These are phyloP conservation scores for Solen grandis DNA, from an alignment of 1,140 invertebrate genomes.

Conservation along the genomic window DNA sequence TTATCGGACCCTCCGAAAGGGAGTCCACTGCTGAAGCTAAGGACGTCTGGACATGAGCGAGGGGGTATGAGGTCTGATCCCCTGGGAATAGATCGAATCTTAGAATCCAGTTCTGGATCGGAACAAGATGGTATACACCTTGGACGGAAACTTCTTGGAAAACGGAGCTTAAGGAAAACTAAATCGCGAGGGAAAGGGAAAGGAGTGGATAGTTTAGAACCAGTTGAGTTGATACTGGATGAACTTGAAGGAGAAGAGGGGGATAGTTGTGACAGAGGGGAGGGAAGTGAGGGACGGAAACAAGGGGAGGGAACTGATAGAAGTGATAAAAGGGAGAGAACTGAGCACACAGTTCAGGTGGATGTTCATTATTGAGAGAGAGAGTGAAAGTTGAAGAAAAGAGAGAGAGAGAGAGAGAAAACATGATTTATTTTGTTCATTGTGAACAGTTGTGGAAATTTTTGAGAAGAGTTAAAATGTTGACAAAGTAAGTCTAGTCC, in stretches of 20 bases:
- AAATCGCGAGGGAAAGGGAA: slow-evolving; percentile 78
- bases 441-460: no score
- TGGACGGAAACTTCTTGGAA: slow-evolving; percentile 56
- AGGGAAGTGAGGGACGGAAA: neutral
- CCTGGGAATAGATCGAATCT: slow-evolving; percentile 20
- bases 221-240: slow-evolving; percentile 57
- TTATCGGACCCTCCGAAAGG: slow-evolving; percentile 34
- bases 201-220: slow-evolving; percentile 69
- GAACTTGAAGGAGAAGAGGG: slow-evolving; percentile 56
- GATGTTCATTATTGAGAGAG: no score
- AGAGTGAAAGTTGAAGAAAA: no score
- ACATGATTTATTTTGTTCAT: no score
- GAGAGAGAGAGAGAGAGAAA: no score
- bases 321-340: no score
- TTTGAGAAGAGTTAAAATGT: no score
- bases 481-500: no score
- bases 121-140: slow-evolving; percentile 71
- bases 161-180: slow-evolving; percentile 75
- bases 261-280: neutral
- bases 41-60: slow-evolving; percentile 31
- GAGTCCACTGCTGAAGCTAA: slow-evolving; percentile 35
- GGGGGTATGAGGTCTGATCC: slow-evolving; percentile 47
- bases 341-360: no score
- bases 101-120: slow-evolving; percentile 76
- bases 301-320: neutral